A percentile compares a stretch with the other conserved stretches of the same genome.
phyloP scores from a whole-genome alignment of 2,797 vertebrate genomes.

The Anabacerthia variegaticeps region DNA sequence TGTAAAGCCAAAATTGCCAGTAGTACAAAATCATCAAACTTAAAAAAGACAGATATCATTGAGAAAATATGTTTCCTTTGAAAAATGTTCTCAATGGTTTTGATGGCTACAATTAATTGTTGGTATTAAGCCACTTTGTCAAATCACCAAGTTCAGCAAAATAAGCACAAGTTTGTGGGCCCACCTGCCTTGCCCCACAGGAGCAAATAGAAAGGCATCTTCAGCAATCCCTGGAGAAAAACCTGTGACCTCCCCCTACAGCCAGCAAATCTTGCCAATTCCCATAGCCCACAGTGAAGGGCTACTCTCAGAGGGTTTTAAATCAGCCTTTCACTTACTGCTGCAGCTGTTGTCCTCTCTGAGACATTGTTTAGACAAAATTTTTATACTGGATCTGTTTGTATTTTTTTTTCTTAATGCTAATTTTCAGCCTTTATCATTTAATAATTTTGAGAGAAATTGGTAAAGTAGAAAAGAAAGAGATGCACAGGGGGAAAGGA shows the following conservation, averaged over 20 bases:
- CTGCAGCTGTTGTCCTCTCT: neutral
- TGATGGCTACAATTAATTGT: neutral
- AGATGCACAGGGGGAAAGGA: neutral
- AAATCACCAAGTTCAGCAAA: neutral
- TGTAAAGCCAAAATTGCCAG: neutral
- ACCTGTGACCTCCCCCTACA: neutral
- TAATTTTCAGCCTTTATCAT: neutral
- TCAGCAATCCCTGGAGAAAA: neutral
- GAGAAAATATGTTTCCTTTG: neutral
- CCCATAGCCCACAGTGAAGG: fast-evolving
- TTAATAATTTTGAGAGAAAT: neutral
- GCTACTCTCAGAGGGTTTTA: neutral
- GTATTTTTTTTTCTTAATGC: neutral
- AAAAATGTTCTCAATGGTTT: neutral
- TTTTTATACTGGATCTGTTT: neutral
- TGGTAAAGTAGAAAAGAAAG: neutral
- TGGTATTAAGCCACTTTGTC: neutral
- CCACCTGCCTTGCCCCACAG: neutral
- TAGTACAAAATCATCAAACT: neutral
- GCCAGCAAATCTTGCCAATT: neutral
- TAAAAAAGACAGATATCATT: neutral
- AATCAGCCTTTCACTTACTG: neutral
- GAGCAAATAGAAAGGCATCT: neutral
- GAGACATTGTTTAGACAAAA: neutral
- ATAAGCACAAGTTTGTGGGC: neutral